Percentiles rank a stretch among this genome's conserved stretches.
phyloP scores from a whole-genome alignment of 2,888 invertebrate species.

The Camptogramma bilineatum region DNA sequence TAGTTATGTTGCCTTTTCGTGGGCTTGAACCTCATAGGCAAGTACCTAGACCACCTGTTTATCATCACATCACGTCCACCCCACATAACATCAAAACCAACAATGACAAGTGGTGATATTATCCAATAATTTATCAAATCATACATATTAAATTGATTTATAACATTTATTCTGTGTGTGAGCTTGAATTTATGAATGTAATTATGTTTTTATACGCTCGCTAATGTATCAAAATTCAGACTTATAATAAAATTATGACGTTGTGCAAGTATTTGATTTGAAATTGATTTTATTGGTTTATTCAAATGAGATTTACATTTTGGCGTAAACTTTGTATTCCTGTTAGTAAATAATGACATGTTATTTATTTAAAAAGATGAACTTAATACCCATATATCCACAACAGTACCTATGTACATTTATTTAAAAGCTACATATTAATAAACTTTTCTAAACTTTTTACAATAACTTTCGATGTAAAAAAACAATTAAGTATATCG shows the following conservation, averaged over 20 bases:
- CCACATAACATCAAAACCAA: conserved; percentile 5
- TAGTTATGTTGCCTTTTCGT: background rate
- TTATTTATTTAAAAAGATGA: background rate
- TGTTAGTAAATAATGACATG: background rate
- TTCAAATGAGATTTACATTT: background rate
- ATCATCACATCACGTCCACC: background rate
- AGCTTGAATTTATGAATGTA: conserved; percentile 40
- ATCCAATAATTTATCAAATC: conserved; percentile 38
- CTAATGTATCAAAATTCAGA: conserved; percentile 35
- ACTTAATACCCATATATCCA: background rate
- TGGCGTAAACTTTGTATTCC: background rate
- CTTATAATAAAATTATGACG: conserved; percentile 8
- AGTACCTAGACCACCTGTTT: background rate
- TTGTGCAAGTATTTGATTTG: background rate
- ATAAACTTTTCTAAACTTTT: too few relatives aligned
- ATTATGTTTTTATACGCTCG: conserved; percentile 39
- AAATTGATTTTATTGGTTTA: background rate
- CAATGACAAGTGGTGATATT: conserved; percentile 36
- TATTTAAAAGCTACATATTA: too few relatives aligned
- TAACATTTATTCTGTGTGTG: conserved; percentile 29
- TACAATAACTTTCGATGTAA: too few relatives aligned
- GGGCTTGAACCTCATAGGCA: background rate
- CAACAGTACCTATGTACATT: too few relatives aligned
- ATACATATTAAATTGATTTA: conserved; percentile 46
- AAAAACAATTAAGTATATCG: too few relatives aligned